Evolutionary conservation across 2,888 invertebrate genomes (phyloP).

Genomic region (Cylloceria caligata): DNA sequence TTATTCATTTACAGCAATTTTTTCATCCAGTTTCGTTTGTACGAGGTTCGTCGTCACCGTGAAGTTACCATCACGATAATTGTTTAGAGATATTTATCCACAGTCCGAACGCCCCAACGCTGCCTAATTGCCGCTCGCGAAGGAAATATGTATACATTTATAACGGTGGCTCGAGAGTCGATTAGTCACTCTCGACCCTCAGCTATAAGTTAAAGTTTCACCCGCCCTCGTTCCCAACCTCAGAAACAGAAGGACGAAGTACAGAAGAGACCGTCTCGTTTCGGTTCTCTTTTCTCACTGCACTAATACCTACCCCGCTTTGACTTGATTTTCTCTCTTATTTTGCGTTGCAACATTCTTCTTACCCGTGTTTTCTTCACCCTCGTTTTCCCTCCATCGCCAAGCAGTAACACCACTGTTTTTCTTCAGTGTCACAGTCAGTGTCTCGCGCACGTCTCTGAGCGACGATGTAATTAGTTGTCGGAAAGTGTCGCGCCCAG

Average conservation of each 20-base stretch:
- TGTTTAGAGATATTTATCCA: slow-evolving; percentile 73
- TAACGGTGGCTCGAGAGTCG: slow-evolving; percentile 59
- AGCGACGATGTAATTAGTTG: slow-evolving; percentile 66
- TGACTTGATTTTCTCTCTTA: slow-evolving; percentile 51
- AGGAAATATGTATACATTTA: slow-evolving; percentile 41
- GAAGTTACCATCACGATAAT: slow-evolving; percentile 70
- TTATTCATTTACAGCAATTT: slow-evolving; percentile 18
- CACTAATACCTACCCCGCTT: slow-evolving; percentile 47
- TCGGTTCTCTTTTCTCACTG: slow-evolving; percentile 43
- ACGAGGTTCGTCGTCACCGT: slow-evolving; percentile 19
- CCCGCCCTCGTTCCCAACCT: slow-evolving; percentile 29
- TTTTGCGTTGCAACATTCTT: slow-evolving; percentile 52
- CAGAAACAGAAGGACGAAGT: slow-evolving; percentile 38
- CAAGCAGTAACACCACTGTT: slow-evolving; percentile 9
- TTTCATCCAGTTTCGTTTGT: slow-evolving; percentile 29
- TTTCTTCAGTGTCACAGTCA: slow-evolving; percentile 61
- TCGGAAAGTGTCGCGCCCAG: slow-evolving; percentile 57
- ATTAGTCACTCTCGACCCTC: slow-evolving; percentile 71
- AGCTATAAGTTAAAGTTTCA: slow-evolving; percentile 58
- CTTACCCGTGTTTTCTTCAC: slow-evolving; percentile 34
- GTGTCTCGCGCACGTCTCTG: slow-evolving; percentile 58
- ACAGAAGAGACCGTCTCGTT: slow-evolving; percentile 38
- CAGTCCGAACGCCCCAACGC: slow-evolving; percentile 3
- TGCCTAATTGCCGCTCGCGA: slow-evolving; percentile 24
- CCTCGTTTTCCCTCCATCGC: slow-evolving; percentile 11